phyloP scores from a whole-genome alignment of 2,113 vertebrate species.

The Pungitius pungitius region DNA sequence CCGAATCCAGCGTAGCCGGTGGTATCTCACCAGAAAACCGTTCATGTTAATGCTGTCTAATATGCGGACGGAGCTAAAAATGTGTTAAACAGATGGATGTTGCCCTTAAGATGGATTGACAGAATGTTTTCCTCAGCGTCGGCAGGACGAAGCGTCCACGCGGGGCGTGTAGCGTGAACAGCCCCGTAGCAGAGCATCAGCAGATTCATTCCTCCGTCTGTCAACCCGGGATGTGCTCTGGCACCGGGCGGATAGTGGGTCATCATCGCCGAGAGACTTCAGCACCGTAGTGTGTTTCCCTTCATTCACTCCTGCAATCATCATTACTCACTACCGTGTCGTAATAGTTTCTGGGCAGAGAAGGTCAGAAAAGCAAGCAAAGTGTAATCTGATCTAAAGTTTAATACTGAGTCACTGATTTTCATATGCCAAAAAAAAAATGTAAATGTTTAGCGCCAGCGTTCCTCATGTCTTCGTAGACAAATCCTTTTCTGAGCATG shows the following conservation, averaged over 20 bases:
- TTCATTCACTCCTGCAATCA: neutral
- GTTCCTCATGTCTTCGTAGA: neutral
- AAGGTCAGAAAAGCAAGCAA: neutral
- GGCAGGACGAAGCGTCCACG: too few species aligned
- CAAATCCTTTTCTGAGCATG: neutral
- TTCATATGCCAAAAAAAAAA: neutral
- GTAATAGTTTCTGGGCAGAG: neutral
- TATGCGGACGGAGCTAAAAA: too few species aligned
- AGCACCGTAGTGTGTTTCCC: neutral
- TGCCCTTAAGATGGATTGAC: too few species aligned
- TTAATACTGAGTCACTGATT: neutral
- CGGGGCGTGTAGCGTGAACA: neutral
- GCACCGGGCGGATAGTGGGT: neutral
- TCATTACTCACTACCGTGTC: neutral
- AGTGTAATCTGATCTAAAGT: neutral
- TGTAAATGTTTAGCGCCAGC: neutral
- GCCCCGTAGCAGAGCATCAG: neutral
- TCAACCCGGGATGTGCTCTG: neutral
- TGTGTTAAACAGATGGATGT: too few species aligned
- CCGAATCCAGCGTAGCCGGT: slow-evolving; percentile 14
- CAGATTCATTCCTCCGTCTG: neutral
- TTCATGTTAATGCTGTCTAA: neutral
- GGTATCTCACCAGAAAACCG: neutral
- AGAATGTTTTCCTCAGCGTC: too few species aligned
- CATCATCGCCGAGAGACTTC: neutral